Percentiles rank a stretch among this genome's conserved stretches.
These are phyloP conservation scores for Lytechinus pictus DNA, from an alignment of 35 echinoderm and acorn worm genomes.

Conservation along the genomic window DNA sequence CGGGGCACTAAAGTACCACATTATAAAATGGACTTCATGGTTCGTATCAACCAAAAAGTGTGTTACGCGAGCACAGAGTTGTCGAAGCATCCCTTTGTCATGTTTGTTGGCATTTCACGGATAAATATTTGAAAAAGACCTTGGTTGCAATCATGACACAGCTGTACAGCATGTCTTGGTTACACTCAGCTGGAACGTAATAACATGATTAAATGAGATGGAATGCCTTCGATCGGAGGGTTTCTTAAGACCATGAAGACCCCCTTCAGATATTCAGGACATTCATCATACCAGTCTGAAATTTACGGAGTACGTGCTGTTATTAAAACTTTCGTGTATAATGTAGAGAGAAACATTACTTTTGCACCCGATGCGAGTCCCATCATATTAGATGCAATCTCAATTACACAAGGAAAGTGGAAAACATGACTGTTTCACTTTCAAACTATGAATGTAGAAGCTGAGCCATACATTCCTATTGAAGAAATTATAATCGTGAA, in stretches of 20 bases:
- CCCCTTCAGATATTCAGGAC: not conserved
- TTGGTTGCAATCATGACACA: not conserved
- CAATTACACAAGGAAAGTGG: not conserved
- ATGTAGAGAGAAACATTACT: not conserved
- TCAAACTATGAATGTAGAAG: no score
- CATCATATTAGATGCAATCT: not conserved
- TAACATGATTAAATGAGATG: not conserved
- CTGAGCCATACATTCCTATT: no score
- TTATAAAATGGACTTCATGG: no score
- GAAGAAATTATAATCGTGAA: no score
- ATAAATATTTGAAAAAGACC: not conserved
- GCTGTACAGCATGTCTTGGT: not conserved
- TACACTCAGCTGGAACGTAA: not conserved
- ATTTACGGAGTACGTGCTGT: not conserved
- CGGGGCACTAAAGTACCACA: no score
- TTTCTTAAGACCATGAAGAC: not conserved
- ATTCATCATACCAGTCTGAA: not conserved
- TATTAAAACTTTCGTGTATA: not conserved
- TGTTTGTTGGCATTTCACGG: not conserved
- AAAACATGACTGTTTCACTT: no score
- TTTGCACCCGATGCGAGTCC: not conserved
- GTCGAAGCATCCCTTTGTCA: no score
- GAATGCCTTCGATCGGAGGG: not conserved
- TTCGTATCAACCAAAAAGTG: no score
- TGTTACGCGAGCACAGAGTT: no score